Evolutionary conservation across 2,888 invertebrate species (phyloP).

Genomic region (Metopia argyrocephala): DNA sequence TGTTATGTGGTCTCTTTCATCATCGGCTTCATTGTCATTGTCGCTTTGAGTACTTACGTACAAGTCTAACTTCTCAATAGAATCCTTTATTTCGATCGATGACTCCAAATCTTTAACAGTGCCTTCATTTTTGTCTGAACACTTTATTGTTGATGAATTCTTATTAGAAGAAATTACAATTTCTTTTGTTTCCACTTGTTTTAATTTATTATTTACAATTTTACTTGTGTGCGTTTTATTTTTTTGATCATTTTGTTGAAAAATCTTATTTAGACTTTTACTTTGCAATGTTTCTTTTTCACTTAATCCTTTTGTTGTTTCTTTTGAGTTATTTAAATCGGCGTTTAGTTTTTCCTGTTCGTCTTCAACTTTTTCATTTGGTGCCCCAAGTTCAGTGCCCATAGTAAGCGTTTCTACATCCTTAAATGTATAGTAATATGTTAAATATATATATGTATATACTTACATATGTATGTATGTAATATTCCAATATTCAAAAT

Average conservation of each 20-base stretch:
- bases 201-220: conserved; percentile 39
- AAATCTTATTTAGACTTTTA: not conserved
- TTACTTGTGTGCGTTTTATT: not conserved
- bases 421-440: conserved; percentile 24
- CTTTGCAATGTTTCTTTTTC: not conserved
- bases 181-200: not conserved
- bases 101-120: conserved; percentile 22
- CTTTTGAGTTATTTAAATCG: not conserved
- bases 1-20: conserved; percentile 36
- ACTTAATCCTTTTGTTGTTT: not conserved
- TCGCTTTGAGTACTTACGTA: conserved; percentile 30
- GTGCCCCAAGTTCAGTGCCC: conserved; percentile 34
- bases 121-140: not conserved
- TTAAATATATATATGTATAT: no score
- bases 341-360: conserved; percentile 25
- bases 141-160: not conserved
- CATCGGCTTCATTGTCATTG: conserved; percentile 48
- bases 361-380: not conserved
- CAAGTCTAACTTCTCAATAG: not conserved
- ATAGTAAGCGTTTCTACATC: conserved; percentile 21
- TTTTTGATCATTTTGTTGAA: not conserved
- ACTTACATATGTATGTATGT: not conserved
- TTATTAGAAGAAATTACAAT: not conserved
- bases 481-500: not conserved
- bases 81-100: conserved; percentile 3